Conservation (phyloP, 2,113 vertebrate genomes). For the Epinephelus fuscoguttatus region DNA sequence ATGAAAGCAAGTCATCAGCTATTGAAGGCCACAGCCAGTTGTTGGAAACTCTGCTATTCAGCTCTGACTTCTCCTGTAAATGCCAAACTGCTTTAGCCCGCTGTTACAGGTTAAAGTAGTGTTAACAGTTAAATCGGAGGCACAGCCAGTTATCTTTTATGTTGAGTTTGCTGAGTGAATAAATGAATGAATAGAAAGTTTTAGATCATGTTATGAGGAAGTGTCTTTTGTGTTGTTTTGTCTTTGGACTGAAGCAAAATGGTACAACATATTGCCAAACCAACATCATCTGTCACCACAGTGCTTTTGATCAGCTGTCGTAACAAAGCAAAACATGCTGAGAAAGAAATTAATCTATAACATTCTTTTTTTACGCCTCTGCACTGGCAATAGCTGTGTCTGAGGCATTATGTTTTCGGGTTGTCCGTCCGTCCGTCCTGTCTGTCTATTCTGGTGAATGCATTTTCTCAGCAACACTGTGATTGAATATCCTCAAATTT, state of each 20-base stretch:
- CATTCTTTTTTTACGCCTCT: background rate
- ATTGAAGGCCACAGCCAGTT: conserved; percentile 39
- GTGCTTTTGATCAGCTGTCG: background rate
- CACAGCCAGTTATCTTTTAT: background rate
- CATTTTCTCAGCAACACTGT: too few species aligned
- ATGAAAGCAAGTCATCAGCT: conserved; percentile 24
- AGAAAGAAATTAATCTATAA: background rate
- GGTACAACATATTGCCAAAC: background rate
- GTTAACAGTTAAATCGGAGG: conserved; percentile 31
- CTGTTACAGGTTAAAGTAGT: conserved; percentile 20
- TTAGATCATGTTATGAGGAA: background rate
- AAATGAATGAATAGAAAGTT: background rate
- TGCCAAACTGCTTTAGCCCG: background rate
- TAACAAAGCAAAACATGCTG: background rate
- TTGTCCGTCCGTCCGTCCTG: too few species aligned
- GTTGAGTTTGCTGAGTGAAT: conserved; percentile 8
- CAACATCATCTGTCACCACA: background rate
- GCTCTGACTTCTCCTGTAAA: conserved; percentile 28
- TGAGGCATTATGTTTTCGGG: too few species aligned
- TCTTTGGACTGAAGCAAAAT: background rate
- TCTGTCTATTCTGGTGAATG: too few species aligned
- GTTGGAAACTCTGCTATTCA: conserved; percentile 21
- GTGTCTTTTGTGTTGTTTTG: background rate
- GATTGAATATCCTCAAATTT: too few species aligned
- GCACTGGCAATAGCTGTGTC: too few species aligned